These are phyloP conservation scores for Calliphora vomitoria DNA, from an alignment of 2,888 invertebrate genomes.

Conservation along the genomic window DNA sequence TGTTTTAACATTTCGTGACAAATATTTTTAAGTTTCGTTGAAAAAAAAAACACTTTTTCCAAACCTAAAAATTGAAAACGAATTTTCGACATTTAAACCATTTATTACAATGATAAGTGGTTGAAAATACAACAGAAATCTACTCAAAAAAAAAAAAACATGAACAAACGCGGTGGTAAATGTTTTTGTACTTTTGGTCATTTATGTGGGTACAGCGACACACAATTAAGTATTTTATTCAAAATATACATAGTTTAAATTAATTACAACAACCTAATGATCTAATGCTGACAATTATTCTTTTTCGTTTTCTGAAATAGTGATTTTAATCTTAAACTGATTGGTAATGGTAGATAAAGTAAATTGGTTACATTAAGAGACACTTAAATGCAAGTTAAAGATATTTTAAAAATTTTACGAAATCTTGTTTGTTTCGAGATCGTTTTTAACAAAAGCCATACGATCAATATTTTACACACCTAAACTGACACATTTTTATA, in stretches of 20 bases:
- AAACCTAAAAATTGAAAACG: background rate
- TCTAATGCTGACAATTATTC: slow-evolving; percentile 59
- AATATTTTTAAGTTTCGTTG: slow-evolving; percentile 78
- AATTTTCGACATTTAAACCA: slow-evolving; percentile 39
- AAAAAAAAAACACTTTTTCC: background rate
- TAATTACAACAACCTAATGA: slow-evolving; percentile 55
- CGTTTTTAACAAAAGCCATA: background rate
- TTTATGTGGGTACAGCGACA: slow-evolving; percentile 39
- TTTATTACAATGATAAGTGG: slow-evolving; percentile 60
- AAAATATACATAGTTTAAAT: slow-evolving; percentile 41
- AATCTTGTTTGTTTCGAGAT: background rate
- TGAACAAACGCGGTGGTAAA: slow-evolving; percentile 39
- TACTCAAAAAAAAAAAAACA: slow-evolving; percentile 1
- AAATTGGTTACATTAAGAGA: slow-evolving; percentile 64
- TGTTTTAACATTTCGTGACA: slow-evolving; percentile 80
- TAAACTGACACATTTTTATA: background rate
- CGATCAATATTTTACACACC: background rate
- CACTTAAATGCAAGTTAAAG: slow-evolving; percentile 41
- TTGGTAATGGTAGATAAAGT: slow-evolving; percentile 55
- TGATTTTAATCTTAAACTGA: slow-evolving; percentile 53
- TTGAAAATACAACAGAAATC: slow-evolving; percentile 15
- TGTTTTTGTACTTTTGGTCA: slow-evolving; percentile 13
- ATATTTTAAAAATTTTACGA: background rate
- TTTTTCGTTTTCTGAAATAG: slow-evolving; percentile 11
- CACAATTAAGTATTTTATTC: background rate